A percentile compares a stretch with the other conserved stretches of the same genome.
phyloP scores from a whole-genome alignment of 2,113 vertebrate genomes.

The Malurus melanocephalus region DNA sequence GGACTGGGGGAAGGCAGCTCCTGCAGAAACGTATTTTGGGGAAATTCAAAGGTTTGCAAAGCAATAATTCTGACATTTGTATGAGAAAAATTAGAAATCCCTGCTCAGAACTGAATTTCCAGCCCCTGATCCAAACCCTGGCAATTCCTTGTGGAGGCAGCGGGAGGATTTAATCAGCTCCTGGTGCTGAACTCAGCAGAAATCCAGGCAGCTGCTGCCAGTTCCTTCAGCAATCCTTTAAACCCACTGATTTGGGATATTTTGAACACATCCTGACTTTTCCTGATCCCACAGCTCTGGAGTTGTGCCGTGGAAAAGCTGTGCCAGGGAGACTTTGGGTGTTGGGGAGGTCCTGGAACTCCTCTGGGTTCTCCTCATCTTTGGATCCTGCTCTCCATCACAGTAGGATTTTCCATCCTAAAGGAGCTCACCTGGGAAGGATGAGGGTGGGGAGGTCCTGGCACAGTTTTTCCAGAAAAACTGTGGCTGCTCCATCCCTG shows the following conservation, averaged over 20 bases:
- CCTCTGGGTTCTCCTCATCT: not conserved
- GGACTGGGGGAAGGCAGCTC: not conserved
- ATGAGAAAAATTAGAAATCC: not conserved
- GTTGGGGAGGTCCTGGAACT: not conserved
- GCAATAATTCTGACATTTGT: not conserved
- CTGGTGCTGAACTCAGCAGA: not conserved
- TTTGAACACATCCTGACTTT: not conserved
- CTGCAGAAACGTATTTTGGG: not conserved
- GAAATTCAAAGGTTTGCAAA: not conserved
- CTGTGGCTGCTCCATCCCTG: not conserved
- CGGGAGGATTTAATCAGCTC: not conserved
- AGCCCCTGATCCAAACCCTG: not conserved
- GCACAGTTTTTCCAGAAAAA: not conserved
- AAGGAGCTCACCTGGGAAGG: not conserved
- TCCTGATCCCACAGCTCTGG: not conserved
- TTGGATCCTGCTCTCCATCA: not conserved
- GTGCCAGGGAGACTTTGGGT: accelerated
- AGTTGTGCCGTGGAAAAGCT: accelerated
- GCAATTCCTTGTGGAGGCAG: not conserved
- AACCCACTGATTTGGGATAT: not conserved
- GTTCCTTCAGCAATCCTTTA: not conserved
- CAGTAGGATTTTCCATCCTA: not conserved
- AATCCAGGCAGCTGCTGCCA: not conserved
- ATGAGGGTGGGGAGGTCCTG: not conserved
- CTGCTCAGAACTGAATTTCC: not conserved